Evolutionary conservation across 1,140 invertebrate genomes (phyloP), one percentile per base, ranked within the genome.

Genomic region (Papilio polyxenes): DNA sequence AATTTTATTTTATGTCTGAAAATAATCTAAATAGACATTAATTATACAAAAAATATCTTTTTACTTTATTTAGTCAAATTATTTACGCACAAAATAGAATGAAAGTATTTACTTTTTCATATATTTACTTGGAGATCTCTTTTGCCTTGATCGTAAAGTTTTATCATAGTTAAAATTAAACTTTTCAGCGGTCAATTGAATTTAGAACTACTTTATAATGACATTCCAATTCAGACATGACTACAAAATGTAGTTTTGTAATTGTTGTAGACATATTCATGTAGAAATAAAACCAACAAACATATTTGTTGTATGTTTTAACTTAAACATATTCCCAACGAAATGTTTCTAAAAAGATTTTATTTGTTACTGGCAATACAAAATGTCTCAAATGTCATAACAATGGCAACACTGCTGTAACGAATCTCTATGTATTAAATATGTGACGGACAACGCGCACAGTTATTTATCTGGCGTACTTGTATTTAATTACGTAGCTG

Each of bases 401-500:
- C 37, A 20, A 56, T 62, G 59, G 37, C 78, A 69, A 31, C 59
- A 56, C 77, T 80, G 56, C 37, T 80, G 69, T 82, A 80, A 74
- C 40, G 86, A 86, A 87, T 87, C 86, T 87, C 86, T 83, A 76
- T 48, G 83, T 69, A 51, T 79, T 40, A 81, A 75, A 83, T 82
- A 83, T 83, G 78, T 88, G 87, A 86, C 82, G 81, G 83, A 80
- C 83, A 85, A 87, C 89, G 89, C 23, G 23, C 80, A 80, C 69
- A 62, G 78, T 80, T 80, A 78, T 40, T 78, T 40, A 82, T 74
- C 85, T 81, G 84, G 77, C 86, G 84, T 87, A 85, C 62, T 80
- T 88, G 85, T 89, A 89, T 90, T 87, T 88, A 88, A 85, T 83
- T 82, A 87, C 84, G 84, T 91, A 91, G 87, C 83, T 84, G 83